These are phyloP conservation scores for Punctoribates punctum DNA, from an alignment of 2,888 invertebrate species.

Conservation along the genomic window DNA sequence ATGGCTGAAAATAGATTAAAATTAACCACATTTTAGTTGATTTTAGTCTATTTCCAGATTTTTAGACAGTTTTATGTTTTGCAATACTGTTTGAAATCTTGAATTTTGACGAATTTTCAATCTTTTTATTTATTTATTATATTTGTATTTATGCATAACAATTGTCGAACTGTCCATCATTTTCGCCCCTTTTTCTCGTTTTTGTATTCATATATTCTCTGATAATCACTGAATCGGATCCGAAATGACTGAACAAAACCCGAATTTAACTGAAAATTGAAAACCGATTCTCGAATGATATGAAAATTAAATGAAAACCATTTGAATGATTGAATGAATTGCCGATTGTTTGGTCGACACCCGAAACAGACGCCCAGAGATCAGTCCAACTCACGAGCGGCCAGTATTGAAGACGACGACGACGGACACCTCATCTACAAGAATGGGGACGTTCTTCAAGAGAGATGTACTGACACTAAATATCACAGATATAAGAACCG, in stretches of 20 bases:
- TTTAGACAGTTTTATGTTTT: too few relatives aligned
- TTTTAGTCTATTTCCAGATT: too few relatives aligned
- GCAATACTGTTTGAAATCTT: too few relatives aligned
- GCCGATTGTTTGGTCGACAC: not conserved
- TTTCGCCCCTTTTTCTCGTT: constrained; percentile 26
- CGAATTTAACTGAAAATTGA: constrained; percentile 24
- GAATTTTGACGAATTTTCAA: too few relatives aligned
- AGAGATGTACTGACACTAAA: constrained; percentile 68
- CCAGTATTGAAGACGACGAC: constrained; percentile 97
- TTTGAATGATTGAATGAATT: constrained; percentile 1
- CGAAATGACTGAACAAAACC: constrained; percentile 11
- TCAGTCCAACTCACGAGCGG: constrained; percentile 52
- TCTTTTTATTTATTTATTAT: not conserved
- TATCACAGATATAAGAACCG: not conserved
- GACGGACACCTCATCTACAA: constrained; percentile 99
- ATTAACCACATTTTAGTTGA: too few relatives aligned
- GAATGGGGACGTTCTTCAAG: constrained; percentile 96
- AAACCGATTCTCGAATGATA: not conserved
- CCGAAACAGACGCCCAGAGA: constrained; percentile 1
- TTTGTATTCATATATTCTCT: constrained; percentile 1
- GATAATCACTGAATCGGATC: constrained; percentile 1
- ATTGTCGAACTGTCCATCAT: constrained; percentile 17
- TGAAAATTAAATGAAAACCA: constrained; percentile 4
- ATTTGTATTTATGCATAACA: not conserved
- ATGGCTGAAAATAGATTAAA: too few relatives aligned